A percentile compares a stretch with the other conserved stretches of the same genome.
phyloP scores from a whole-genome alignment of 2,797 vertebrate genomes.

The Channallabes apus region DNA sequence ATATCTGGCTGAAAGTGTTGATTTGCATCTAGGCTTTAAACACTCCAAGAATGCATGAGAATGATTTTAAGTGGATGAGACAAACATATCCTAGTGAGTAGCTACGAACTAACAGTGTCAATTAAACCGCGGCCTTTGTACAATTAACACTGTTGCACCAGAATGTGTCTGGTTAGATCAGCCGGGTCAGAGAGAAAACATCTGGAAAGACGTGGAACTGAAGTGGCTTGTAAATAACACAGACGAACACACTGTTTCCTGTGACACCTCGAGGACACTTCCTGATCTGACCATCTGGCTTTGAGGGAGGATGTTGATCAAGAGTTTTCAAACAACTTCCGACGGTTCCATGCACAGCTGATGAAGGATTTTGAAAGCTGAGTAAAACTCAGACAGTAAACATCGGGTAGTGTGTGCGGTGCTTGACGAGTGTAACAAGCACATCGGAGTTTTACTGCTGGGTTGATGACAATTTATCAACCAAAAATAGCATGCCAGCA shows the following conservation, averaged over 20 bases:
- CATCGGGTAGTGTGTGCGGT: conserved; percentile 1
- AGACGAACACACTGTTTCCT: background rate
- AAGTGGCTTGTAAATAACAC: conserved; percentile 21
- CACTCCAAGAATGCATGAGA: background rate
- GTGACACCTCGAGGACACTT: conserved; percentile 31
- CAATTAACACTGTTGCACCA: conserved; percentile 46
- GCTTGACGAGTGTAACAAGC: conserved; percentile 26
- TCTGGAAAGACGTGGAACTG: conserved; percentile 46
- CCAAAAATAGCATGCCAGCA: conserved; percentile 2
- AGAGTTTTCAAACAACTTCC: background rate
- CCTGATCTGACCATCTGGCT: background rate
- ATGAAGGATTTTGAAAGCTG: conserved; percentile 3
- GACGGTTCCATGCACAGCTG: background rate
- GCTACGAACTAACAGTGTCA: conserved; percentile 14
- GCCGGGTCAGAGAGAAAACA: conserved; percentile 36
- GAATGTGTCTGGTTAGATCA: conserved; percentile 46
- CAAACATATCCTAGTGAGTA: conserved; percentile 14
- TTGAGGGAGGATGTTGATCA: conserved; percentile 2
- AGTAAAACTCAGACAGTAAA: conserved; percentile 16
- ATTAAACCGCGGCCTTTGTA: conserved; percentile 37
- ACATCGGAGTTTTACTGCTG: conserved; percentile 25
- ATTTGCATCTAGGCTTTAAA: background rate
- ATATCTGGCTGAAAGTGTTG: conserved; percentile 1
- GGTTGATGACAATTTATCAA: conserved; percentile 18
- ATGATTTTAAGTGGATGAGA: conserved; percentile 23